Evolutionary conservation across 1,140 invertebrate species (phyloP).

Genomic region (Penaeus vannamei): DNA sequence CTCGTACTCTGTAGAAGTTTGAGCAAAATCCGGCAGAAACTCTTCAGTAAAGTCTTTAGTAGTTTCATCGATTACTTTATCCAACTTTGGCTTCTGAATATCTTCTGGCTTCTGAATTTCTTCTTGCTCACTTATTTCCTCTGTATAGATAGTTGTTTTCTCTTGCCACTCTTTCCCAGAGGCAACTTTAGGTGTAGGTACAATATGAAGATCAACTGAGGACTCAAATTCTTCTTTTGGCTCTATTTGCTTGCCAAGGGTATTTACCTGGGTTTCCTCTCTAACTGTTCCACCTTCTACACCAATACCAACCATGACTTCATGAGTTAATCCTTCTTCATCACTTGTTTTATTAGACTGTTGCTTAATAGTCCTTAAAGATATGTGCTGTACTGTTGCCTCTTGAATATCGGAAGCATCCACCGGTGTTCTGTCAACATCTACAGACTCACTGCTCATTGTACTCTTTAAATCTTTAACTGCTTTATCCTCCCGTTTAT

Average conservation of each 20-base stretch:
- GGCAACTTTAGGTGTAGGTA: constrained; percentile 46
- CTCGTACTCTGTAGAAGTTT: constrained; percentile 13
- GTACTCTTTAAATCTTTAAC: constrained; percentile 16
- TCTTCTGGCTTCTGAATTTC: not conserved
- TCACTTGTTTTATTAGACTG: constrained; percentile 11
- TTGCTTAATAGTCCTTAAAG: constrained; percentile 48
- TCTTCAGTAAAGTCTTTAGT: constrained; percentile 28
- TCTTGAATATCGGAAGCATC: constrained; percentile 38
- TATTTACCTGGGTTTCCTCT: constrained; percentile 43
- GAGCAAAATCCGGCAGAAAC: constrained; percentile 9
- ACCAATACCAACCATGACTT: constrained; percentile 50
- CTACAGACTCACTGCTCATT: constrained; percentile 30
- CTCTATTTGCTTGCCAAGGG: constrained; percentile 13
- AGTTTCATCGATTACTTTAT: constrained; percentile 30
- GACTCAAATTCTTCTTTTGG: constrained; percentile 49
- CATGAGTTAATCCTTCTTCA: constrained; percentile 38
- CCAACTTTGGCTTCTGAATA: constrained; percentile 38
- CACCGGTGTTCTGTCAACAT: constrained; percentile 24
- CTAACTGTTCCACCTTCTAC: constrained; percentile 31
- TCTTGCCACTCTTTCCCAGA: constrained; percentile 46
- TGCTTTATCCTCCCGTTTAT: constrained; percentile 39
- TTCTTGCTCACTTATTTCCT: constrained; percentile 49
- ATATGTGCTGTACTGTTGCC: constrained; percentile 17
- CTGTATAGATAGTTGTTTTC: constrained; percentile 35
- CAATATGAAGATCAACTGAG: constrained; percentile 45